Evolutionary conservation across 2,888 invertebrate genomes (phyloP).

Genomic region (Drosophila kambysellisi): DNA sequence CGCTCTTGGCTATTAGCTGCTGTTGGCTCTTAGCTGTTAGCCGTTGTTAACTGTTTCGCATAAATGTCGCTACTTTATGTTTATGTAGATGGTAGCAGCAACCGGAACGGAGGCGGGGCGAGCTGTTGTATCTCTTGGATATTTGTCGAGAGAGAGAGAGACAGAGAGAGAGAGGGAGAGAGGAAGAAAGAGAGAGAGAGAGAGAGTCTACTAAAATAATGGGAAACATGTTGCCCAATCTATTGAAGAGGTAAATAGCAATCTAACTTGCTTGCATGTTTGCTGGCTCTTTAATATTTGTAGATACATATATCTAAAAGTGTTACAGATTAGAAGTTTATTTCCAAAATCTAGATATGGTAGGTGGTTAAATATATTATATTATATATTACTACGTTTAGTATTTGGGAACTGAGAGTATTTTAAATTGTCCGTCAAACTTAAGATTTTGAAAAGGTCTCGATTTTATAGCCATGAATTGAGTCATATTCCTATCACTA

Average conservation of each 20-base stretch:
- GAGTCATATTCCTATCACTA: not conserved
- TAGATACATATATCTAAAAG: not conserved
- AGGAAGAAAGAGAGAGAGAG: too few relatives aligned
- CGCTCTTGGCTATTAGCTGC: not conserved
- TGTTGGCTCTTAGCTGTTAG: slow-evolving; percentile 7
- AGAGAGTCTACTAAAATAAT: not conserved
- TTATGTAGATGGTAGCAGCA: not conserved
- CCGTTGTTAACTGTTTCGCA: not conserved
- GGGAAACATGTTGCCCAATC: not conserved
- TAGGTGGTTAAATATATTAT: too few relatives aligned
- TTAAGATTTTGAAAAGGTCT: not conserved
- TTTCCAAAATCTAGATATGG: too few relatives aligned
- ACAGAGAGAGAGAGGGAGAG: not conserved
- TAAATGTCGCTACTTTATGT: not conserved
- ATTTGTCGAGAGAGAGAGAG: not conserved
- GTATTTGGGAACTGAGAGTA: too few relatives aligned
- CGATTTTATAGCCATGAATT: not conserved
- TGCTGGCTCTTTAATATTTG: not conserved
- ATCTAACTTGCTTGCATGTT: too few relatives aligned
- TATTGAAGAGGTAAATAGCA: not conserved
- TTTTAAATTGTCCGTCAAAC: too few relatives aligned
- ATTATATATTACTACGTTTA: too few relatives aligned
- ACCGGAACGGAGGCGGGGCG: not conserved
- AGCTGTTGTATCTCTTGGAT: not conserved
- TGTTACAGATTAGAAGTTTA: not conserved